phyloP scores from a whole-genome alignment of 2,888 invertebrate species.

The Chesias legatella region DNA sequence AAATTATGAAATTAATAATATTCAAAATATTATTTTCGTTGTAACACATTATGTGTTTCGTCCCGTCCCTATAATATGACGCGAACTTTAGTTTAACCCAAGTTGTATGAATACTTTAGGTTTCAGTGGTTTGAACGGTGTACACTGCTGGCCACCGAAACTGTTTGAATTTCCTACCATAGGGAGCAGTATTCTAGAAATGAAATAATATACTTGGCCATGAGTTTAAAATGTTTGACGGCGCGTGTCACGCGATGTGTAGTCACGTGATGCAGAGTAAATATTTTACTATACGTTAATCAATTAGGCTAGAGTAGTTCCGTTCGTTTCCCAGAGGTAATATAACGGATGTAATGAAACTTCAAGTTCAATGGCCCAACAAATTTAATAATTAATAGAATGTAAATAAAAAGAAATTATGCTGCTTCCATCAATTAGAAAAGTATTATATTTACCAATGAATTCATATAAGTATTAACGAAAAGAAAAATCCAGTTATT shows the following conservation, averaged over 20 bases:
- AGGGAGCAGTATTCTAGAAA: slow-evolving; percentile 18
- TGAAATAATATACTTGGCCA: slow-evolving; percentile 14
- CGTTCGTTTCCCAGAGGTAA: slow-evolving; percentile 6
- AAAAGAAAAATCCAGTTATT: too few relatives aligned
- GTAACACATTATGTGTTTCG: not conserved
- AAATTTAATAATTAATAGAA: not conserved
- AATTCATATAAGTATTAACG: too few relatives aligned
- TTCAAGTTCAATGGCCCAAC: slow-evolving; percentile 4
- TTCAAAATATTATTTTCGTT: too few relatives aligned
- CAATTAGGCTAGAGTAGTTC: slow-evolving; percentile 3
- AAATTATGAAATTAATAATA: too few relatives aligned
- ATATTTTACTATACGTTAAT: slow-evolving; percentile 7
- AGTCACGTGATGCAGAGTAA: slow-evolving; percentile 16
- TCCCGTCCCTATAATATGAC: slow-evolving; percentile 36
- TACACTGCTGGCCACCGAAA: slow-evolving; percentile 39
- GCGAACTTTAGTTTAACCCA: slow-evolving; percentile 49
- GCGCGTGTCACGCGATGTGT: slow-evolving; percentile 12
- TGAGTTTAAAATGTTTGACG: slow-evolving; percentile 4
- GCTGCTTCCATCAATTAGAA: too few relatives aligned
- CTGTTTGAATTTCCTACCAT: slow-evolving; percentile 18
- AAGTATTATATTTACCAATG: too few relatives aligned
- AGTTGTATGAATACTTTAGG: slow-evolving; percentile 62
- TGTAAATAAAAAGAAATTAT: too few relatives aligned
- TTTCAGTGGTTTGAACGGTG: slow-evolving; percentile 43
- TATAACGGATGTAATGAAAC: not conserved